Evolutionary conservation across 2,113 vertebrate species (phyloP).

Genomic region (Acrocephalus arundinaceus): DNA sequence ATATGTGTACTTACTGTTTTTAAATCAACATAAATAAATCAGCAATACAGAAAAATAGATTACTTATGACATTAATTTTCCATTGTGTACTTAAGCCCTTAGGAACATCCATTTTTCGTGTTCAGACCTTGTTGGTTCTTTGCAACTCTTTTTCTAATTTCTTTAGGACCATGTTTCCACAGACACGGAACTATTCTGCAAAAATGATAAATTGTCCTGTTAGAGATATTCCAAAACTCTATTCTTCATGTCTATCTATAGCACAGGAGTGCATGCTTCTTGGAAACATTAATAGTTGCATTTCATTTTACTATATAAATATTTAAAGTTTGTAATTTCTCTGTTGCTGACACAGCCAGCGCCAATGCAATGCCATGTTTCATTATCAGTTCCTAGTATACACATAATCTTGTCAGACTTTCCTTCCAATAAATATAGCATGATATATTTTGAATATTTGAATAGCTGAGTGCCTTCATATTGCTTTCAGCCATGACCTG

Average conservation of each 20-base stretch:
- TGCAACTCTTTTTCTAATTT: slow-evolving; percentile 49
- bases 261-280: slow-evolving; percentile 36
- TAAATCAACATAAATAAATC: slow-evolving; percentile 51
- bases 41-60: slow-evolving; percentile 41
- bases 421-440: slow-evolving; percentile 72
- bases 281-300: slow-evolving; percentile 70
- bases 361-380: slow-evolving; percentile 64
- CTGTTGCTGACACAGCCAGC: slow-evolving; percentile 65
- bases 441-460: slow-evolving; percentile 76
- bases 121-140: slow-evolving; percentile 15
- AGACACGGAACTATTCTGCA: slow-evolving; percentile 57
- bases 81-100: slow-evolving; percentile 53
- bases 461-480: slow-evolving; percentile 65
- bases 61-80: slow-evolving; percentile 30
- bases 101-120: slow-evolving; percentile 31
- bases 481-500: slow-evolving; percentile 70
- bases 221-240: slow-evolving; percentile 52
- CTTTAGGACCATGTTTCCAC: slow-evolving; percentile 28
- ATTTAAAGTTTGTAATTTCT: slow-evolving; percentile 78
- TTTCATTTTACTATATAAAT: slow-evolving; percentile 77
- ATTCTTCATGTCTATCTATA: slow-evolving; percentile 70
- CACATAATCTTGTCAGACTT: slow-evolving; percentile 77
- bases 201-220: slow-evolving; percentile 70
- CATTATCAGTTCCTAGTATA: slow-evolving; percentile 65
- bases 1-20: slow-evolving; percentile 7